A percentile compares a stretch with the other conserved stretches of the same genome.
Evolutionary conservation across 2,113 vertebrate species (phyloP).

Genomic region (Chelonoidis abingdonii): DNA sequence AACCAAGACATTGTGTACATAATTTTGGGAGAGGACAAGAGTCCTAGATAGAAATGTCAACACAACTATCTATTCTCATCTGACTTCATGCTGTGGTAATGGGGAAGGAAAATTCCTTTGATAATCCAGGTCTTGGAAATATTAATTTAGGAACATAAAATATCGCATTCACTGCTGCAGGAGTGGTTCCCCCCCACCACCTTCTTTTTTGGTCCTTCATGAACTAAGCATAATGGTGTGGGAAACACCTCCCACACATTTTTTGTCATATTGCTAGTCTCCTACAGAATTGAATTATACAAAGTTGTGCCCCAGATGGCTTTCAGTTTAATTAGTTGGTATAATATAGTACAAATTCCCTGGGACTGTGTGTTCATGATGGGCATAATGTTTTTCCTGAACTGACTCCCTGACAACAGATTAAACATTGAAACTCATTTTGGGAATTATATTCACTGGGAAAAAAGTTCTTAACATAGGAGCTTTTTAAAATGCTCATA

Average conservation of each 20-base stretch:
- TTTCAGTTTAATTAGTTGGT: slow-evolving; percentile 37
- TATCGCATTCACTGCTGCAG: neutral
- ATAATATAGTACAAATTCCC: neutral
- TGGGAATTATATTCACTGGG: neutral
- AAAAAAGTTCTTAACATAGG: neutral
- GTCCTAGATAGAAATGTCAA: neutral
- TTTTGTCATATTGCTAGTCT: fast-evolving
- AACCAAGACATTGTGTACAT: neutral
- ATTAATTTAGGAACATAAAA: neutral
- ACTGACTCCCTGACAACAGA: neutral
- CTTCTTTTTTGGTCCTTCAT: neutral
- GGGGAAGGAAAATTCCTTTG: neutral
- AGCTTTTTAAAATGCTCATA: neutral
- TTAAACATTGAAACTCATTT: neutral
- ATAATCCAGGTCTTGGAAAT: slow-evolving; percentile 1
- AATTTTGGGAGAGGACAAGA: neutral
- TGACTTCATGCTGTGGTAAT: neutral
- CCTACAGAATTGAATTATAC: slow-evolving; percentile 18
- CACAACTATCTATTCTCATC: neutral
- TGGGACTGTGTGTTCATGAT: neutral
- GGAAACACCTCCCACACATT: slow-evolving; percentile 30
- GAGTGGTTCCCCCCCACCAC: too few relatives aligned
- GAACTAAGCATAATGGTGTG: neutral
- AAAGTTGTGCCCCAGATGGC: slow-evolving; percentile 17
- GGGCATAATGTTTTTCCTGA: neutral